Percentiles rank a stretch among this genome's conserved stretches.
These are phyloP conservation scores for Polydesmus complanatus DNA, from an alignment of 2,888 invertebrate species.

Conservation along the genomic window DNA sequence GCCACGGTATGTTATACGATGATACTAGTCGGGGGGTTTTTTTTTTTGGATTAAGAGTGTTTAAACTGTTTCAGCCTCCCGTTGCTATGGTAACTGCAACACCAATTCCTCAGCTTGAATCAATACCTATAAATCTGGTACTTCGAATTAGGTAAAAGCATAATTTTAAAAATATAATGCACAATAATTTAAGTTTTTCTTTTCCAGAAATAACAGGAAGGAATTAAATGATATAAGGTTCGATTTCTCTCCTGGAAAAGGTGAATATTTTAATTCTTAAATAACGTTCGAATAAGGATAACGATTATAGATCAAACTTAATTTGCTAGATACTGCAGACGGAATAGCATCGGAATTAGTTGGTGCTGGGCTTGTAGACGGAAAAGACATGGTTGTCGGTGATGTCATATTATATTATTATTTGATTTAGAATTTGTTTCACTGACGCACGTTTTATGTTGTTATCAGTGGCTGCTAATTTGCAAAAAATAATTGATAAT, in stretches of 20 bases:
- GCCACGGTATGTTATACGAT: too few species aligned
- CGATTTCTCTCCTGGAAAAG: slow-evolving; percentile 77
- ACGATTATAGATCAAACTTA: not conserved
- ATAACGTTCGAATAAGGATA: not conserved
- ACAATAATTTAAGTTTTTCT: slow-evolving; percentile 21
- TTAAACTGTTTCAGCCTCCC: too few species aligned
- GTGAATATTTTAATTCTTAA: slow-evolving; percentile 1
- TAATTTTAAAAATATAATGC: slow-evolving; percentile 10
- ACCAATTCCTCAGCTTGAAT: slow-evolving; percentile 14
- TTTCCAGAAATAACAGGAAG: slow-evolving; percentile 60
- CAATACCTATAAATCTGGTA: slow-evolving; percentile 57
- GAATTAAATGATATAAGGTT: slow-evolving; percentile 97
- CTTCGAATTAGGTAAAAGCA: slow-evolving; percentile 61
- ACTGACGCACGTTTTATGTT: not conserved
- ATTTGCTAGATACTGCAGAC: slow-evolving; percentile 46
- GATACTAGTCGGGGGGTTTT: not conserved
- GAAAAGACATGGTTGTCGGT: slow-evolving; percentile 67
- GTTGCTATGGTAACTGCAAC: not conserved
- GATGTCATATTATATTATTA: not conserved
- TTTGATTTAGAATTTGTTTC: not conserved
- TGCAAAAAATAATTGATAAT: slow-evolving; percentile 76
- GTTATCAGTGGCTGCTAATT: slow-evolving; percentile 62
- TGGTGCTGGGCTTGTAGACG: slow-evolving; percentile 80
- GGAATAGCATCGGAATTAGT: slow-evolving; percentile 89
- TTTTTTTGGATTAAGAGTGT: not conserved